Percentiles rank a stretch among this genome's conserved stretches.
Evolutionary conservation across 2,797 vertebrate species (phyloP).

Genomic region (Kryptopterus vitreolus): DNA sequence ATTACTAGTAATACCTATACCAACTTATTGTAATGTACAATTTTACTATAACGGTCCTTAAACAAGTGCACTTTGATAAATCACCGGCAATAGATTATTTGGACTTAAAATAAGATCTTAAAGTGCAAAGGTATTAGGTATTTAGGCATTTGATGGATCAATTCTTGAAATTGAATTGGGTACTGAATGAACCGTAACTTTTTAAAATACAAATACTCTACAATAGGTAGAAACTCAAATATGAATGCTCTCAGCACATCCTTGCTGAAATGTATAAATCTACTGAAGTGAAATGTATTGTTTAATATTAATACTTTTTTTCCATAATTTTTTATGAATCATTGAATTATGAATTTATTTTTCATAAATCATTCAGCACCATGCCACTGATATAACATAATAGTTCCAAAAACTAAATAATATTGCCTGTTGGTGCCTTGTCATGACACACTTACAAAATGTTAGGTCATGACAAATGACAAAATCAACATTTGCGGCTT

Average conservation of each 20-base stretch:
- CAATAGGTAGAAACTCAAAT: background rate
- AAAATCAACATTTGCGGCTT: slow-evolving; percentile 17
- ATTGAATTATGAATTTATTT: background rate
- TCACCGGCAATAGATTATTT: background rate
- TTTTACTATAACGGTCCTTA: background rate
- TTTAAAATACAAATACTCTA: too few relatives aligned
- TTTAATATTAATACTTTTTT: background rate
- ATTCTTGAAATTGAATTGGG: background rate
- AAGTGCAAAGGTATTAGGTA: background rate
- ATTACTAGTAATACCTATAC: background rate
- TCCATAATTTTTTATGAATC: background rate
- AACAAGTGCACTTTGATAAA: background rate
- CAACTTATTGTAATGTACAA: background rate
- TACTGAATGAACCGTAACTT: background rate
- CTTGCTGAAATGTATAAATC: background rate
- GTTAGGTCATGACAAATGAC: slow-evolving; percentile 12
- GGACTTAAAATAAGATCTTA: background rate
- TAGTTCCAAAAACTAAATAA: background rate
- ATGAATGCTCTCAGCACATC: background rate
- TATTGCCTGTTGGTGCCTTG: background rate
- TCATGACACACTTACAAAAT: background rate
- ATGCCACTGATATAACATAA: background rate
- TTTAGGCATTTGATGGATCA: background rate
- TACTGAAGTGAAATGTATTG: background rate
- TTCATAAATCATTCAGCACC: background rate